Conservation (phyloP, 2,113 vertebrate genomes). For the Vombatus ursinus region DNA sequence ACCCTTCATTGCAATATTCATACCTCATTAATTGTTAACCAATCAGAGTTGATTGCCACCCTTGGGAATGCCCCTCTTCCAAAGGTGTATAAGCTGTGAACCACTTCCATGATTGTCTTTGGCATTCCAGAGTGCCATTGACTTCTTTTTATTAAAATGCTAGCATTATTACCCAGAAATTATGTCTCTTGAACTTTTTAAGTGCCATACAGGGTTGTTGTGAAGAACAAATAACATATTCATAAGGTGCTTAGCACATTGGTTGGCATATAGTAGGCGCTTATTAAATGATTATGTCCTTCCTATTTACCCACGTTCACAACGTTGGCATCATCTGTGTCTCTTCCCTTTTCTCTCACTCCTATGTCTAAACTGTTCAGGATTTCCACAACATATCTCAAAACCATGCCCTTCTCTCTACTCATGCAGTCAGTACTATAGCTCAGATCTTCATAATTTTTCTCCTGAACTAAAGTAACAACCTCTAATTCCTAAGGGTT, state of each 20-base stretch:
- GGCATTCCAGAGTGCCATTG: too few species aligned
- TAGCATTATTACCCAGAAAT: too few species aligned
- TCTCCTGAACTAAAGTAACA: not conserved
- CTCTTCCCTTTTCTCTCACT: not conserved
- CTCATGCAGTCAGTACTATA: not conserved
- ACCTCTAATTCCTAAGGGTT: not conserved
- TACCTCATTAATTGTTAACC: too few species aligned
- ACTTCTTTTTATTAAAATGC: too few species aligned
- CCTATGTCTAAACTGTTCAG: not conserved
- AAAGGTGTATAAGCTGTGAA: too few species aligned
- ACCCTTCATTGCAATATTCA: too few species aligned
- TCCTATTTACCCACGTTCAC: not conserved
- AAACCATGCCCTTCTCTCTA: not conserved
- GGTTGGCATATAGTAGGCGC: not conserved
- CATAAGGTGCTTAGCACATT: not conserved
- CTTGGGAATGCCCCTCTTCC: too few species aligned
- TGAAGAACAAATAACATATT: not conserved
- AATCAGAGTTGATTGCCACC: too few species aligned
- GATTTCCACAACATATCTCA: not conserved
- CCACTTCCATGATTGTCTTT: too few species aligned
- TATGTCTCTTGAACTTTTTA: too few species aligned
- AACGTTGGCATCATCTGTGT: not conserved
- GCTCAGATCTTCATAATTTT: not conserved
- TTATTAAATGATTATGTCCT: not conserved
- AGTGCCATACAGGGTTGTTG: too few species aligned